Evolutionary conservation across 53 echinoderm and acorn worm species (phyloP).

Genomic region (Apostichopus leukothele): DNA sequence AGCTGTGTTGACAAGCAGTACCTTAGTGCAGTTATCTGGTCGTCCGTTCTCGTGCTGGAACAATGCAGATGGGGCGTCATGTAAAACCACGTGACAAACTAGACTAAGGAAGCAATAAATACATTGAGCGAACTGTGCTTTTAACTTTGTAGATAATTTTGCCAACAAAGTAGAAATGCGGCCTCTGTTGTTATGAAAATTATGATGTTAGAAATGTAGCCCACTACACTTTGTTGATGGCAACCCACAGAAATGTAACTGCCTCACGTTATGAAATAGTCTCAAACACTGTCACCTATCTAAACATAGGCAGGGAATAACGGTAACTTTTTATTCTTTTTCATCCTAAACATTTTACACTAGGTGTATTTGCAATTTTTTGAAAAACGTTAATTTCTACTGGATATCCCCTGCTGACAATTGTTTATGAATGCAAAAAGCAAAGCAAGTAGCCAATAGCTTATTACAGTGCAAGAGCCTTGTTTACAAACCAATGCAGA

Average conservation of each 20-base stretch:
- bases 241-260: neutral
- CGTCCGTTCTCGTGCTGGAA: slow-evolving; percentile 3
- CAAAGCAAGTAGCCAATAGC: too few relatives aligned
- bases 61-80: slow-evolving; percentile 17
- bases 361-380: too few relatives aligned
- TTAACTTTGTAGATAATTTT: neutral
- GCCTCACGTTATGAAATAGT: too few relatives aligned
- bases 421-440: too few relatives aligned
- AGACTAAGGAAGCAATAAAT: neutral
- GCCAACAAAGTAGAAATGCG: neutral
- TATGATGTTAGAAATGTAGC: neutral
- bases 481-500: slow-evolving; percentile 14
- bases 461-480: neutral
- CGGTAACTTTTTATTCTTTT: too few relatives aligned
- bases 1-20: slow-evolving; percentile 33
- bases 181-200: neutral
- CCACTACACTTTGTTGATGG: neutral
- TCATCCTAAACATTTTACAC: too few relatives aligned
- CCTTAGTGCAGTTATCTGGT: neutral
- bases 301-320: too few relatives aligned
- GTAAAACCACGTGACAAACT: neutral
- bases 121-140: neutral
- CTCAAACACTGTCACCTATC: too few relatives aligned
- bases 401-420: too few relatives aligned
- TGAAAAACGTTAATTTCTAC: too few relatives aligned